Conservation (phyloP, 2,113 vertebrate genomes). For the Brachyhypopomus occidentalis region DNA sequence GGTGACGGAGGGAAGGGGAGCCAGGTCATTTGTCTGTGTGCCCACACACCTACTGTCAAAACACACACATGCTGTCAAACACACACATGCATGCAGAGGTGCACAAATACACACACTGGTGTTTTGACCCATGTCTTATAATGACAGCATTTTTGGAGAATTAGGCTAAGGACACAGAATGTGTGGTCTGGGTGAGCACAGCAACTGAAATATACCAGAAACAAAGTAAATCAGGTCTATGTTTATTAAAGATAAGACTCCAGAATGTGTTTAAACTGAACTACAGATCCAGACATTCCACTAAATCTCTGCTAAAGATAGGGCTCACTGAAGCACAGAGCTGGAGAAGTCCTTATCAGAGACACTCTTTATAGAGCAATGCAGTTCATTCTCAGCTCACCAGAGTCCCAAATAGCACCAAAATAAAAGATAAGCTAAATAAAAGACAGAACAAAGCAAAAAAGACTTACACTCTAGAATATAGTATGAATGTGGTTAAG, state of each 20-base stretch:
- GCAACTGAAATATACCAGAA: slow-evolving; percentile 61
- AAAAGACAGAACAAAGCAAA: not conserved
- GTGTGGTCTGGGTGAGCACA: slow-evolving; percentile 59
- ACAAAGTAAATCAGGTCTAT: slow-evolving; percentile 47
- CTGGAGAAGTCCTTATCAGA: slow-evolving; percentile 44
- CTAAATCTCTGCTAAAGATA: slow-evolving; percentile 59
- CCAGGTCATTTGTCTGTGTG: slow-evolving; percentile 37
- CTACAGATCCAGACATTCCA: slow-evolving; percentile 64
- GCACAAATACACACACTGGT: slow-evolving; percentile 4
- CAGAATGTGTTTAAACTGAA: slow-evolving; percentile 64
- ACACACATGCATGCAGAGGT: not conserved
- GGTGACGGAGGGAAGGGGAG: slow-evolving; percentile 31
- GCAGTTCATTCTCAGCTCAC: slow-evolving; percentile 23
- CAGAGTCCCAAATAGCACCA: slow-evolving; percentile 18
- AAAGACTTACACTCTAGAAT: not conserved
- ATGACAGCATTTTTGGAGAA: slow-evolving; percentile 33
- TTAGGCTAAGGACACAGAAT: slow-evolving; percentile 49
- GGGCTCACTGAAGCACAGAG: slow-evolving; percentile 43
- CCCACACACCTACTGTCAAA: slow-evolving; percentile 38
- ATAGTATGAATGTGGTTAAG: not conserved
- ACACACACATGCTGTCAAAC: slow-evolving; percentile 22
- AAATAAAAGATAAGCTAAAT: slow-evolving; percentile 27
- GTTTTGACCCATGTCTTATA: slow-evolving; percentile 29
- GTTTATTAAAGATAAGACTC: slow-evolving; percentile 67
- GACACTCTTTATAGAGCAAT: slow-evolving; percentile 11